A percentile compares a stretch with the other conserved stretches of the same genome.
phyloP scores from a whole-genome alignment of 2,797 vertebrate genomes.

The Pitangus sulphuratus region DNA sequence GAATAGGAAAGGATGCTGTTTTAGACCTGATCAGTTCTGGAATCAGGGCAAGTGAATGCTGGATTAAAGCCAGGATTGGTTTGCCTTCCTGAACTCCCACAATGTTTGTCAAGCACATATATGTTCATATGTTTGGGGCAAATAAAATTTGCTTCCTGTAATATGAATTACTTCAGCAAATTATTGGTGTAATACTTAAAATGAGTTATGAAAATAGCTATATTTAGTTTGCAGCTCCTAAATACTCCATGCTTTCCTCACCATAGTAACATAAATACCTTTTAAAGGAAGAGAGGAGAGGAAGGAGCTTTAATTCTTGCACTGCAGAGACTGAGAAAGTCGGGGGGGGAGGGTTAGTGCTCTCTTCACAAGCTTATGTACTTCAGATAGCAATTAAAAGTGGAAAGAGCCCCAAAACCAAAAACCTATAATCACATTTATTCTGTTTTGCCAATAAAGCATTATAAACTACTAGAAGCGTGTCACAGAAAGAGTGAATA shows the following conservation, averaged over 20 bases:
- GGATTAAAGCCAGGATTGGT: not conserved
- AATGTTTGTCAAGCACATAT: not conserved
- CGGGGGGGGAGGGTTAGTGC: fast-evolving
- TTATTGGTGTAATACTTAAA: not conserved
- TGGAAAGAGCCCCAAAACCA: not conserved
- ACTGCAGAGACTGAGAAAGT: not conserved
- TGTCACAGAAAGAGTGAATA: not conserved
- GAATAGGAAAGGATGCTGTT: not conserved
- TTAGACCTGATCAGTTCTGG: not conserved
- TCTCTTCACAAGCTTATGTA: not conserved
- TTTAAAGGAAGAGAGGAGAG: not conserved
- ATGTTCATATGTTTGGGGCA: not conserved
- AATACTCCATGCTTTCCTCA: not conserved
- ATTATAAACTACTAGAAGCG: not conserved
- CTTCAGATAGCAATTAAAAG: not conserved
- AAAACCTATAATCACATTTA: not conserved
- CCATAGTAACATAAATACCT: constrained; percentile 52
- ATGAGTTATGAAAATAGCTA: constrained; percentile 19
- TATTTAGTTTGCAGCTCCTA: constrained; percentile 43
- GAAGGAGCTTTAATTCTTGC: not conserved
- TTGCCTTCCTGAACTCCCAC: not conserved
- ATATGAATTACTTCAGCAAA: not conserved
- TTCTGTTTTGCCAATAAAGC: not conserved
- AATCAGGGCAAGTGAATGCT: not conserved
- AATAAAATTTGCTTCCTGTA: not conserved